Percentiles rank a stretch among this genome's conserved stretches.
Conservation (phyloP, 1,140 invertebrate species). For the Pachypeltis micranthus region DNA sequence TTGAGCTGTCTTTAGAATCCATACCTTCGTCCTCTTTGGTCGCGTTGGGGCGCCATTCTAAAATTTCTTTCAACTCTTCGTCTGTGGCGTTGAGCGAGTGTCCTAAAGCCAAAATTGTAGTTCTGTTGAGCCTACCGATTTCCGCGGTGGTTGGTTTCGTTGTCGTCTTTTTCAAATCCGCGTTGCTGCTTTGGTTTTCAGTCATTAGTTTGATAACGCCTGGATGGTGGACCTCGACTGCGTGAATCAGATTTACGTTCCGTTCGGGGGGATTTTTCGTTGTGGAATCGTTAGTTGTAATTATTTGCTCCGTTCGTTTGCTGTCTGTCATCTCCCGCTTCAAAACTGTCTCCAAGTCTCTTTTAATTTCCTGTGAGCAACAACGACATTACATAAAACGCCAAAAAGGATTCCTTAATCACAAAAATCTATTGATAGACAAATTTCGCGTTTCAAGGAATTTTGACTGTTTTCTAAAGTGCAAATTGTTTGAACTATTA, state of each 20-base stretch:
- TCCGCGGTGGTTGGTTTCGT: background rate
- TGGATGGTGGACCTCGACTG: background rate
- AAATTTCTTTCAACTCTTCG: background rate
- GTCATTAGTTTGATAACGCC: background rate
- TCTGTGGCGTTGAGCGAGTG: background rate
- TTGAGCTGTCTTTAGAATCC: background rate
- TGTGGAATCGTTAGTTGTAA: background rate
- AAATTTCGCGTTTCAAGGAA: too few species aligned
- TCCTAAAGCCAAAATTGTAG: background rate
- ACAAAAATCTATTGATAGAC: too few species aligned
- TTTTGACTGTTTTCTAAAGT: too few species aligned
- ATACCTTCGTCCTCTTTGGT: constrained; percentile 1
- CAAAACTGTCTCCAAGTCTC: background rate
- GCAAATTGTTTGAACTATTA: too few species aligned
- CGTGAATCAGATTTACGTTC: background rate
- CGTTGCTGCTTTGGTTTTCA: background rate
- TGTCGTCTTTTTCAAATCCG: too few species aligned
- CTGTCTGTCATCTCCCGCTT: background rate
- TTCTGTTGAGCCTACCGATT: background rate
- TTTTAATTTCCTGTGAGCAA: background rate
- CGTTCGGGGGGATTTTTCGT: background rate
- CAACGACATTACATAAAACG: too few species aligned
- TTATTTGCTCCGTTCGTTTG: background rate
- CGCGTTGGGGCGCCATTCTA: background rate
- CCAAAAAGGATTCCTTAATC: too few species aligned